Conservation (phyloP, 2,113 vertebrate species). For the Phoenicopterus ruber region DNA sequence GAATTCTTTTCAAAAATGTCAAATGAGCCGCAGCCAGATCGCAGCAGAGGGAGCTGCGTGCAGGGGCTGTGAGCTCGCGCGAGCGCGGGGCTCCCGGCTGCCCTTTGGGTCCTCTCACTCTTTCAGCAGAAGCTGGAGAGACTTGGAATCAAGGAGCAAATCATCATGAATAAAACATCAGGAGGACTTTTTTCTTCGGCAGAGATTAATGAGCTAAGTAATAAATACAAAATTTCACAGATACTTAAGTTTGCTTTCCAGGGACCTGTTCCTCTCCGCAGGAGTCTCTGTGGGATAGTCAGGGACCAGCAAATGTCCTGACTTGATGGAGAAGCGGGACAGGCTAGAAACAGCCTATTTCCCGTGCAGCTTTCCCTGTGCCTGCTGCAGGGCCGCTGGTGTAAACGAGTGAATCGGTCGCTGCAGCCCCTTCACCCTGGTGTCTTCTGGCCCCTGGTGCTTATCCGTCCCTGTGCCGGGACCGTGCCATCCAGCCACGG, state of each 20-base stretch:
- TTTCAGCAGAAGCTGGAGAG: not conserved
- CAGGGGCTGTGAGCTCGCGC: not conserved
- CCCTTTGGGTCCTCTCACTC: not conserved
- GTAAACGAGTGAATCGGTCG: accelerated
- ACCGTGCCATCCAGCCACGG: no score
- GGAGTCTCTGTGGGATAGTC: not conserved
- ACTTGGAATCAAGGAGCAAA: not conserved
- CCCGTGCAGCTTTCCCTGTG: not conserved
- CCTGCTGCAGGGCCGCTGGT: not conserved
- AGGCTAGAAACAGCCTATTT: not conserved
- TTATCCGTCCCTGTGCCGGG: not conserved
- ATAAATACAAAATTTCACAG: constrained; percentile 42
- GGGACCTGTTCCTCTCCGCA: not conserved
- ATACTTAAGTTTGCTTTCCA: constrained; percentile 28
- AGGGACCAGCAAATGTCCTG: not conserved
- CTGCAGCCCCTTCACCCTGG: not conserved
- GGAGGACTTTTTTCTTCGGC: not conserved
- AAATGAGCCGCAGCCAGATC: not conserved
- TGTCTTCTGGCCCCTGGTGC: not conserved
- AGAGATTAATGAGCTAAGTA: constrained; percentile 53
- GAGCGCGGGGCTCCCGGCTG: not conserved
- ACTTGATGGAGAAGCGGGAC: not conserved
- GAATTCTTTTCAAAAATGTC: not conserved
- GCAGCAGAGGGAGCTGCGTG: not conserved
- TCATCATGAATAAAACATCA: constrained; percentile 37